These are phyloP conservation scores for Apteryx owenii DNA, from an alignment of 2,113 vertebrate species.

Conservation along the genomic window DNA sequence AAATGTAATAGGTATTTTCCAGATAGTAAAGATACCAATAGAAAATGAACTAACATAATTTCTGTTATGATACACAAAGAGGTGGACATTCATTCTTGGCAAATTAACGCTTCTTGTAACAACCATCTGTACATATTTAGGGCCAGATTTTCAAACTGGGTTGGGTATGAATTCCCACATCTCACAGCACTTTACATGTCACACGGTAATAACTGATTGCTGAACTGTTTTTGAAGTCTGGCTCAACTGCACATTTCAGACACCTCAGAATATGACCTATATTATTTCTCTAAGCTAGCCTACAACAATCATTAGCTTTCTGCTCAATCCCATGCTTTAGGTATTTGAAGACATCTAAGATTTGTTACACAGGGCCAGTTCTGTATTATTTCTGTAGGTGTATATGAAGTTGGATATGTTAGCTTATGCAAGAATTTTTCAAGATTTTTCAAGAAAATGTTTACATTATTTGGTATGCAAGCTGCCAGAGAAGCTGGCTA, in stretches of 20 bases:
- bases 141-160: background rate
- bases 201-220: background rate
- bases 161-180: background rate
- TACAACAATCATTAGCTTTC: background rate
- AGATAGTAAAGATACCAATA: background rate
- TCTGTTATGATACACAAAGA: background rate
- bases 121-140: background rate
- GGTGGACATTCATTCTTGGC: background rate
- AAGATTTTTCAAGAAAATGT: background rate
- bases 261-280: background rate
- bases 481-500: background rate
- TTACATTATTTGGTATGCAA: background rate
- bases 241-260: background rate
- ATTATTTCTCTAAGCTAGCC: background rate
- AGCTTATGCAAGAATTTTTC: background rate
- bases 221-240: background rate
- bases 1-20: constrained; percentile 14
- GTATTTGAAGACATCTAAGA: background rate
- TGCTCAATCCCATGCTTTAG: background rate
- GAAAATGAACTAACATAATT: background rate
- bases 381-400: background rate
- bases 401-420: background rate
- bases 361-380: background rate
- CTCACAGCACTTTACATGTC: background rate
- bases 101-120: background rate